Conservation (phyloP, 35 echinoderm and acorn worm genomes). For the Ptychodera flava region DNA sequence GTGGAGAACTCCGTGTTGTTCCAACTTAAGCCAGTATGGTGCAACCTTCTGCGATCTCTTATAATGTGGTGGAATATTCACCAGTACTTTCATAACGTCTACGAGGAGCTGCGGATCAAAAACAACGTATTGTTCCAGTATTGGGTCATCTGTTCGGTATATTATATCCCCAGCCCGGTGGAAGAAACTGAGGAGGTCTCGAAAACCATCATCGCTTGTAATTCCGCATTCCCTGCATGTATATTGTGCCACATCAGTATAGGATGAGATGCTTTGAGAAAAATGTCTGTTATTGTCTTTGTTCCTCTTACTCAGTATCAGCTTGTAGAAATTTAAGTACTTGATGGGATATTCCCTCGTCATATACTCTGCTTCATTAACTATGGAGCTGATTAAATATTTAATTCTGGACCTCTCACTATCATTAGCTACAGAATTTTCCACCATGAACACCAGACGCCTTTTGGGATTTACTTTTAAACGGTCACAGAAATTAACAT, state of each 20-base stretch:
- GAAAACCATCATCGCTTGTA: neutral
- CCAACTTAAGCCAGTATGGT: conserved; percentile 4
- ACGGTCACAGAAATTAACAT: neutral
- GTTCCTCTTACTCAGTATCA: neutral
- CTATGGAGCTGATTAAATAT: neutral
- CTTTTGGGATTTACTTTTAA: neutral
- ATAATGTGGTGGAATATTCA: conserved; percentile 6
- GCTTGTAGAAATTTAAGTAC: conserved; percentile 14
- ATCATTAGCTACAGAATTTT: conserved; percentile 8
- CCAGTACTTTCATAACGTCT: conserved; percentile 21
- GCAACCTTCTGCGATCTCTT: neutral
- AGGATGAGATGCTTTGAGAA: neutral
- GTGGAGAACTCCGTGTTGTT: conserved; percentile 9
- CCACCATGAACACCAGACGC: conserved; percentile 10
- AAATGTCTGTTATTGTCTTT: neutral
- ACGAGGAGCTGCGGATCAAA: conserved; percentile 30
- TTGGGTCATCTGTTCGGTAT: conserved; percentile 7
- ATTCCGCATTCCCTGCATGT: neutral
- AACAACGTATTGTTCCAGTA: conserved; percentile 10
- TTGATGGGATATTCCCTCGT: conserved; percentile 20
- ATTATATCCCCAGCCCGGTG: conserved; percentile 22
- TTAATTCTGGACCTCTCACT: neutral
- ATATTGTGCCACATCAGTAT: conserved; percentile 6
- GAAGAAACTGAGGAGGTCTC: conserved; percentile 16
- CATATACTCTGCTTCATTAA: conserved; percentile 4